Evolutionary conservation across 2,113 vertebrate species (phyloP).

Genomic region (Periophthalmus modestus): DNA sequence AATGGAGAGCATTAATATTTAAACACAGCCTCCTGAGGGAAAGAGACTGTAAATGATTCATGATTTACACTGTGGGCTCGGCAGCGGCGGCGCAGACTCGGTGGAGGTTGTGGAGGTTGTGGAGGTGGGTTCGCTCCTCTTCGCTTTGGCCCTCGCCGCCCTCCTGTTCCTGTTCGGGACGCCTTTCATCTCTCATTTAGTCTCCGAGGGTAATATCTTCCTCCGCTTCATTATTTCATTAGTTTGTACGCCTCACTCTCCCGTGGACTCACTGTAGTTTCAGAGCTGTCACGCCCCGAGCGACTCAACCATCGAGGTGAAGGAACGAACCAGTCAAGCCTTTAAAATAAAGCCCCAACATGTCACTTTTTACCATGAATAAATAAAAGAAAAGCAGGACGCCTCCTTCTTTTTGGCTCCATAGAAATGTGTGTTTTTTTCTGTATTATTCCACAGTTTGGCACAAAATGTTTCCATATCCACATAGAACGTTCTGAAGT

Average conservation of each 20-base stretch:
- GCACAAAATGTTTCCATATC: too few species aligned
- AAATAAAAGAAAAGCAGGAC: too few species aligned
- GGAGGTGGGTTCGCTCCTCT: conserved; percentile 51
- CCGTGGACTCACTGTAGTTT: conserved; percentile 26
- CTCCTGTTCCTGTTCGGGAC: conserved; percentile 42
- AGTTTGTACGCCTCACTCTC: conserved; percentile 25
- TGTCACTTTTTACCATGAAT: background rate
- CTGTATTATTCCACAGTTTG: too few species aligned
- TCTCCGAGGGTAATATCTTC: conserved; percentile 59
- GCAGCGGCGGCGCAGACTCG: too few species aligned
- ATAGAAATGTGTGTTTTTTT: too few species aligned
- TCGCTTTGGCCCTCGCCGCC: conserved; percentile 39
- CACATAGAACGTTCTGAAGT: too few species aligned
- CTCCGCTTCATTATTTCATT: conserved; percentile 28
- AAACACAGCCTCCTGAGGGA: conserved; percentile 70
- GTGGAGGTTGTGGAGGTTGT: too few species aligned
- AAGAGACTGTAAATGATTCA: conserved; percentile 74
- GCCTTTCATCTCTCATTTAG: conserved; percentile 47
- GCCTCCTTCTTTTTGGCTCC: too few species aligned
- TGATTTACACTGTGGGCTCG: conserved; percentile 63
- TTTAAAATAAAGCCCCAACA: background rate
- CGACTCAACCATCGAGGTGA: background rate
- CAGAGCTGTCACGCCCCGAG: background rate
- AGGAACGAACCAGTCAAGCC: too few species aligned
- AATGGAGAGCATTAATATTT: conserved; percentile 75